phyloP scores from a whole-genome alignment of 2,888 invertebrate species.

The Drosophila rubida region DNA sequence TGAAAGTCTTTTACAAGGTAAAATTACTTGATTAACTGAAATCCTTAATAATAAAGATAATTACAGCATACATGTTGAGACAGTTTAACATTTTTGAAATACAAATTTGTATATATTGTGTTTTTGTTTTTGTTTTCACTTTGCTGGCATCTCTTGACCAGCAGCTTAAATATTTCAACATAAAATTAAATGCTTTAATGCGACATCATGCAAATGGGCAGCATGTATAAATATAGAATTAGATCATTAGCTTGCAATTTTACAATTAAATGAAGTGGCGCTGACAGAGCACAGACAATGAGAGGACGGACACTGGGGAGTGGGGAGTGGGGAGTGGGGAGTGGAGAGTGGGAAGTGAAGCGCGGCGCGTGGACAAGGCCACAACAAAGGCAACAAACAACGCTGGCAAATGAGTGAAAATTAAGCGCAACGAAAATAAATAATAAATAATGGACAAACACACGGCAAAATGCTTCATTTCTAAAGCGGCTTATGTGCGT shows the following conservation, averaged over 20 bases:
- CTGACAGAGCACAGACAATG: too few species aligned
- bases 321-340: not conserved
- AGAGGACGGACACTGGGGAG: not conserved
- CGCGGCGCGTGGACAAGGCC: slow-evolving; percentile 9
- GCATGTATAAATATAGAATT: slow-evolving; percentile 56
- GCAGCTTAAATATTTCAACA: not conserved
- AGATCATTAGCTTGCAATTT: slow-evolving; percentile 54
- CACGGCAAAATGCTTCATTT: slow-evolving; percentile 57
- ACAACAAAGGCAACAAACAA: slow-evolving; percentile 20
- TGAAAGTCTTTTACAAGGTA: too few species aligned
- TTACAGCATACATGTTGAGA: too few species aligned
- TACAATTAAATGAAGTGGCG: slow-evolving; percentile 38
- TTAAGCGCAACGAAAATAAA: slow-evolving; percentile 55
- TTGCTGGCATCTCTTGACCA: too few species aligned
- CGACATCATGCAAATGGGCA: slow-evolving; percentile 14
- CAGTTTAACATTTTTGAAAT: too few species aligned
- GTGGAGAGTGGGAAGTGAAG: not conserved
- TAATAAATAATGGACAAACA: slow-evolving; percentile 62
- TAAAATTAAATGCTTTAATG: slow-evolving; percentile 11
- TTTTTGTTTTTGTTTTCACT: too few species aligned
- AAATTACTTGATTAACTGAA: too few species aligned
- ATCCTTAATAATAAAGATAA: too few species aligned
- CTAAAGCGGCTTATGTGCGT: slow-evolving; percentile 66
- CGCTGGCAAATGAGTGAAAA: slow-evolving; percentile 41
- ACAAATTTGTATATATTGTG: too few species aligned